Conservation (phyloP, 2,113 vertebrate genomes). For the Limnothrissa miodon region DNA sequence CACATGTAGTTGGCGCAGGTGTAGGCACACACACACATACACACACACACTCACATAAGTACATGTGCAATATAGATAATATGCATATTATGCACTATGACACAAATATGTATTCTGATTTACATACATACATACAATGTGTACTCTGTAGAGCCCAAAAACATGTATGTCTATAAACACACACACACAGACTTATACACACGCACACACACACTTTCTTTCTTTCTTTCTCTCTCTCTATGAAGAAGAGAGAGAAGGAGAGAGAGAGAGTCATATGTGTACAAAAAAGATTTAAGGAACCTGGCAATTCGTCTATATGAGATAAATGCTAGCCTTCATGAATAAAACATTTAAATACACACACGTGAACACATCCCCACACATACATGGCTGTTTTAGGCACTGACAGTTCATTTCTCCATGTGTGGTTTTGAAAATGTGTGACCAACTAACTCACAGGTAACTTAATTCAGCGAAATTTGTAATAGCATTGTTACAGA, state of each 20-base stretch:
- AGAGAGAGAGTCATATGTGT: not conserved
- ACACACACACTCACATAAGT: not conserved
- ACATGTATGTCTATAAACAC: not conserved
- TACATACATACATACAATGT: not conserved
- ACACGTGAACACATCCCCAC: not conserved
- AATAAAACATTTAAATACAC: conserved; percentile 50
- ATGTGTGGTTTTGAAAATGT: not conserved
- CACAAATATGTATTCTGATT: not conserved
- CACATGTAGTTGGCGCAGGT: not conserved
- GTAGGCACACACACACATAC: not conserved
- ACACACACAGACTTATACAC: not conserved
- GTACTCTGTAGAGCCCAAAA: too few species aligned
- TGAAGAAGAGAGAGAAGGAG: too few species aligned
- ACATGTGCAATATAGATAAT: not conserved
- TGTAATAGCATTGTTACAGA: conserved; percentile 12
- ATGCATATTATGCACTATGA: not conserved
- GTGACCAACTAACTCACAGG: conserved; percentile 13
- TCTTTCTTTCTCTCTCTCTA: too few species aligned
- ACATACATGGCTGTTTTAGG: not conserved
- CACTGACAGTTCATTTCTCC: not conserved
- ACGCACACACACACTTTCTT: too few species aligned
- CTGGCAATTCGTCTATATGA: not conserved
- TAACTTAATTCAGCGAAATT: not conserved
- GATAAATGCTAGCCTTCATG: conserved; percentile 19
- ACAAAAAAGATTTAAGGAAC: not conserved